Base-by-base conservation (phyloP, 2,888 invertebrate genomes). In the Petrolisthes cinctipes region DNA sequence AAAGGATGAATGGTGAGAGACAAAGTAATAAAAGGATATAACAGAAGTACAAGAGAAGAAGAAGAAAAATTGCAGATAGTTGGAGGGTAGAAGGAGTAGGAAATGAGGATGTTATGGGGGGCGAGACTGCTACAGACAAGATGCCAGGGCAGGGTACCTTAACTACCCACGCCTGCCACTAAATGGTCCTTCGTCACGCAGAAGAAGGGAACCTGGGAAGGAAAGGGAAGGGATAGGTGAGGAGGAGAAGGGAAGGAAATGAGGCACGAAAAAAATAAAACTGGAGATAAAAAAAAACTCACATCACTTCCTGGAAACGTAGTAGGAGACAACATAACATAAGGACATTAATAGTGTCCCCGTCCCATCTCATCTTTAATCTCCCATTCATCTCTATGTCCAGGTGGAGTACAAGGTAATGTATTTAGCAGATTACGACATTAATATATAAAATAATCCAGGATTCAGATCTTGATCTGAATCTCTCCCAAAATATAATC, bases 191-290 rank as follows among this genome's bases (percentile, higher is more conserved):
- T 80, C 71, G 61, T 7, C 14, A 11, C 53, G 14, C n/a, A 75
- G 75, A 73, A 5, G 75, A 56, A 53, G n/a, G 82, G 5, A 17
- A 51, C 5, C 37, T 5, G 66, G 79, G 37, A 14, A 57, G 3
- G 11, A 7, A 23, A 37, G 56, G 79, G 56, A 37, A 17, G 81
- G 61, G 79, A 17, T 14, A 23, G 20, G 2, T 57, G 37, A 56
- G 11, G 61, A 81, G 56, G 14, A 37, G n/a, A 61, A 57, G 81
- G 5, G 7, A n/a, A n/a, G 6, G 79, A 20, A 17, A 9, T 37
- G n/a, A n/a, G 54, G 76, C 83, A 83, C 51, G 83, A 51, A 78
- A 76, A 23, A 53, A 76, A 75, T 76, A 76, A 76, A 76, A 83
- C 76, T 61, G 17, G 76, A 61, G 76, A 76, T 76, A 66, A 83